Evolutionary conservation across 1,140 invertebrate genomes (phyloP).

Genomic region (Paralvinella palmiformis): DNA sequence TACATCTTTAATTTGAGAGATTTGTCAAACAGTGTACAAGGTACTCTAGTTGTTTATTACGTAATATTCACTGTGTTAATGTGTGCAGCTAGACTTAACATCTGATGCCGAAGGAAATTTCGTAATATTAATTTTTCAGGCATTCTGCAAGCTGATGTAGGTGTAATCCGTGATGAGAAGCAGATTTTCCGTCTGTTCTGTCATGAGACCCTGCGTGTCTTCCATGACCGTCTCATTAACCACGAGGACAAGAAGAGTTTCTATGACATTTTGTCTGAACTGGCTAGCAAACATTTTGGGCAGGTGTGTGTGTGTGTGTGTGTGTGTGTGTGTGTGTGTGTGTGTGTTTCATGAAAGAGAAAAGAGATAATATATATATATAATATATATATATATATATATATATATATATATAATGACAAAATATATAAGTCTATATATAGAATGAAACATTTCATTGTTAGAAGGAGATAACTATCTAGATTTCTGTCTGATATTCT

Average conservation of each 20-base stretch:
- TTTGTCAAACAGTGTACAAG: slow-evolving; percentile 52
- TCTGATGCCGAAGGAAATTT: neutral
- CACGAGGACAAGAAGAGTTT: slow-evolving; percentile 50
- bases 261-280: slow-evolving; percentile 46
- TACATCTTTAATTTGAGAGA: slow-evolving; percentile 52
- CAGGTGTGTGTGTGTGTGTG: no score
- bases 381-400: no score
- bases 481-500: no score
- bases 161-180: slow-evolving; percentile 41
- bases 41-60: no score
- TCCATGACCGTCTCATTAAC: slow-evolving; percentile 51
- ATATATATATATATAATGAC: no score
- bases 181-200: slow-evolving; percentile 49
- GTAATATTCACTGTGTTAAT: no score
- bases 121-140: slow-evolving; percentile 26
- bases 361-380: no score
- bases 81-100: neutral
- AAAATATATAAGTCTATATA: no score
- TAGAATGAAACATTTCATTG: no score
- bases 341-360: no score
- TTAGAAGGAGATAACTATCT: no score
- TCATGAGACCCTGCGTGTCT: slow-evolving; percentile 49
- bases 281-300: slow-evolving; percentile 48
- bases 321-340: no score
- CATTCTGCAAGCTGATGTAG: slow-evolving; percentile 45